A percentile compares a stretch with the other conserved stretches of the same genome.
phyloP scores from a whole-genome alignment of 2,797 vertebrate genomes.

The Ispidina picta region DNA sequence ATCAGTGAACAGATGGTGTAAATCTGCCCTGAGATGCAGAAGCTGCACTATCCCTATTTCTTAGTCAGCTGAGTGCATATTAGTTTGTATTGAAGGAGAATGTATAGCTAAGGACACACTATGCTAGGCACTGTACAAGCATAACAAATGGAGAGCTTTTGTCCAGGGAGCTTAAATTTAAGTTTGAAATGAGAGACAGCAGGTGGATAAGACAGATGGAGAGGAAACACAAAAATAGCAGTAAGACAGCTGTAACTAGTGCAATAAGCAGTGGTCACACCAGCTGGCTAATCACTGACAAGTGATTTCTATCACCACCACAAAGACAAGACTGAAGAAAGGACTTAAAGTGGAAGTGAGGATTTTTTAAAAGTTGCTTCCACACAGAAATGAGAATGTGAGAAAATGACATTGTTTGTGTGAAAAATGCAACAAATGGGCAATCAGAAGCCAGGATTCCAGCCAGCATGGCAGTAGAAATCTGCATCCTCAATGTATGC shows the following conservation, averaged over 20 bases:
- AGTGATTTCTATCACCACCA: slow-evolving; percentile 10
- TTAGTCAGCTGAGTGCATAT: not conserved
- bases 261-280: slow-evolving; percentile 52
- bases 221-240: slow-evolving; percentile 54
- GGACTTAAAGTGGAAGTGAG: slow-evolving; percentile 25
- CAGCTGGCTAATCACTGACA: slow-evolving; percentile 60
- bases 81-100: not conserved
- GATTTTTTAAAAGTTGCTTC: not conserved
- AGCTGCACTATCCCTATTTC: not conserved
- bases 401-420: not conserved
- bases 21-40: not conserved
- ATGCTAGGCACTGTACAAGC: slow-evolving; percentile 5
- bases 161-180: slow-evolving; percentile 43
- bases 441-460: not conserved
- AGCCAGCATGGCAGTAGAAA: not conserved
- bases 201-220: slow-evolving; percentile 67
- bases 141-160: slow-evolving; percentile 38
- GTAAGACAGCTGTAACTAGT: slow-evolving; percentile 57
- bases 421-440: not conserved
- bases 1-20: not conserved
- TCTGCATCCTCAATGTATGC: not conserved
- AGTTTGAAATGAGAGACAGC: slow-evolving; percentile 53
- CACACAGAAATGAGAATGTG: not conserved
- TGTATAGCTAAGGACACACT: not conserved
- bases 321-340: slow-evolving; percentile 10